A percentile compares a stretch with the other conserved stretches of the same genome.
These are phyloP conservation scores for Pyxicephalus adspersus DNA, from an alignment of 2,113 vertebrate genomes.

Conservation along the genomic window DNA sequence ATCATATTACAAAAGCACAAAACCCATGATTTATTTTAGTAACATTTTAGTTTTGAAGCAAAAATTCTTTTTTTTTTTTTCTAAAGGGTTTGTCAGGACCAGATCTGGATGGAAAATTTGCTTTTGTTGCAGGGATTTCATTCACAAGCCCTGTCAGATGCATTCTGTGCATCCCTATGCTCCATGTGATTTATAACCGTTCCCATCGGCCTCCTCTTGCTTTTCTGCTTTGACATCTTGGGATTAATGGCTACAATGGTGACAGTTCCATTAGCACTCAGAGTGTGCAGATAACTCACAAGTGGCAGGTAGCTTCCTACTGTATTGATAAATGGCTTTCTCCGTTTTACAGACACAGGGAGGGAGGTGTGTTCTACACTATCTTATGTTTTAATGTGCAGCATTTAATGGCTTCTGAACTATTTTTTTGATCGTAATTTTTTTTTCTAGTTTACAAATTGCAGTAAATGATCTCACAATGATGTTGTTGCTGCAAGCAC, in stretches of 20 bases:
- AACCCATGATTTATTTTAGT: not conserved
- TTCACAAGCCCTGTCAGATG: constrained; percentile 68
- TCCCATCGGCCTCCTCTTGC: constrained; percentile 65
- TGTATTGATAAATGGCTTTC: constrained; percentile 67
- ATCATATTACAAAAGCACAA: constrained; percentile 1
- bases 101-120: constrained; percentile 61
- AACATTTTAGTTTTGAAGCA: not conserved
- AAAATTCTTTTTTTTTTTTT: constrained; percentile 28
- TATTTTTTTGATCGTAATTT: constrained; percentile 9
- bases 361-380: constrained; percentile 47
- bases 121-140: constrained; percentile 65
- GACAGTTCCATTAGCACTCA: constrained; percentile 71
- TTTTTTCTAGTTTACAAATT: constrained; percentile 17
- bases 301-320: constrained; percentile 71
- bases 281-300: constrained; percentile 69
- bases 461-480: constrained; percentile 22
- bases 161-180: constrained; percentile 67
- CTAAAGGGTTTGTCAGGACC: constrained; percentile 33
- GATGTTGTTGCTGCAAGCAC: not conserved
- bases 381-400: constrained; percentile 53
- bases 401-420: constrained; percentile 43
- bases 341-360: constrained; percentile 55
- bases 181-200: constrained; percentile 70
- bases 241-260: constrained; percentile 66
- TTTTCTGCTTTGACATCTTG: constrained; percentile 65